These are phyloP conservation scores for Pseudorhiza aurosa DNA, from an alignment of 30 jellyfish, hydroid and myxozoan species.

Conservation along the genomic window DNA sequence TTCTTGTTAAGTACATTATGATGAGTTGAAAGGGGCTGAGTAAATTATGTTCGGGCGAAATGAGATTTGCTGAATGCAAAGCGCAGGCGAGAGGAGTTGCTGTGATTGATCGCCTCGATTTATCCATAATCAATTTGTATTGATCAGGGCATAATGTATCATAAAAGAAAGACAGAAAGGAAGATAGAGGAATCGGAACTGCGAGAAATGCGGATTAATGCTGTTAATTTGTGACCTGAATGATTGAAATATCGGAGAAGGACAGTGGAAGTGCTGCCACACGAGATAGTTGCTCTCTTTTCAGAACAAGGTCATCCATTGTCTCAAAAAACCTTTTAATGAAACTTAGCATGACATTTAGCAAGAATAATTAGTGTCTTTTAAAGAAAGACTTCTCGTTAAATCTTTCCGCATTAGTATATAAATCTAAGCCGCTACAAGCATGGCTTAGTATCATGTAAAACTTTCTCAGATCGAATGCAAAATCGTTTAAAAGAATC, in stretches of 20 bases:
- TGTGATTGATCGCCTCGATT: too few relatives aligned
- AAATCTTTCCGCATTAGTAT: slow-evolving; percentile 65
- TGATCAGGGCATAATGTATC: not conserved
- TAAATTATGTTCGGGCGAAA: not conserved
- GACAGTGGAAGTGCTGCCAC: slow-evolving; percentile 8
- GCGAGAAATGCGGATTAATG: slow-evolving; percentile 56
- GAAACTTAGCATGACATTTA: slow-evolving; percentile 70
- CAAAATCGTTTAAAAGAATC: too few relatives aligned
- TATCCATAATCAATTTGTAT: not conserved
- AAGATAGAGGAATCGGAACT: slow-evolving; percentile 42
- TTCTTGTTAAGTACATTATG: not conserved
- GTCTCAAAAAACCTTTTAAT: slow-evolving; percentile 36
- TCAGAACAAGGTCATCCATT: slow-evolving; percentile 43
- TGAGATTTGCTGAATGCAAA: not conserved
- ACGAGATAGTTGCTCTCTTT: slow-evolving; percentile 34
- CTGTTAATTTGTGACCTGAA: slow-evolving; percentile 48
- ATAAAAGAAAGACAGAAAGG: slow-evolving; percentile 23
- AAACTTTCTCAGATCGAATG: too few relatives aligned
- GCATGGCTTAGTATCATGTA: not conserved
- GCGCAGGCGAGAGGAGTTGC: slow-evolving; percentile 1
- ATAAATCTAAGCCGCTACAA: slow-evolving; percentile 47
- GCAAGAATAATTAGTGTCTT: slow-evolving; percentile 59
- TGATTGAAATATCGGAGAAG: not conserved
- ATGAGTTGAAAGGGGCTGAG: not conserved
- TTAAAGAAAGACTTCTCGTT: slow-evolving; percentile 33